These are phyloP conservation scores for Entomobrya proxima DNA, from an alignment of 2,888 invertebrate species.

Conservation along the genomic window DNA sequence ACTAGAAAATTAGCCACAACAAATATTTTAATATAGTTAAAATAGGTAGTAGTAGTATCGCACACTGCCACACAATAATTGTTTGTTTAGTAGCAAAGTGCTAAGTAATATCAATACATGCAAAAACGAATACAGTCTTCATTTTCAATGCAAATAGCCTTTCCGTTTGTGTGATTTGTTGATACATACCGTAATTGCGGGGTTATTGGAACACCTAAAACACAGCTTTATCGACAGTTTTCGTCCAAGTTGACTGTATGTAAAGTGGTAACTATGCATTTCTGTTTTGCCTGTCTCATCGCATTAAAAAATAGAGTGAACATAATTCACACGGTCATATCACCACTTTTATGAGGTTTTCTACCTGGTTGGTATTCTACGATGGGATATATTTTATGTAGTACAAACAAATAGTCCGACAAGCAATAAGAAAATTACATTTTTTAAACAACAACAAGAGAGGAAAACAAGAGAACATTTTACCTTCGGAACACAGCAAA, in stretches of 20 bases:
- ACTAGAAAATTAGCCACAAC: constrained; percentile 9
- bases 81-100: constrained; percentile 36
- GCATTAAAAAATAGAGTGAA: constrained; percentile 47
- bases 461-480: constrained; percentile 20
- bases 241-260: background rate
- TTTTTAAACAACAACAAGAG: background rate
- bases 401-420: background rate
- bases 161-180: no score
- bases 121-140: no score
- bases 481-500: constrained; percentile 27
- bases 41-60: constrained; percentile 1
- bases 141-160: no score
- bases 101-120: constrained; percentile 5
- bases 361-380: background rate
- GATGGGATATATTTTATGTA: no score
- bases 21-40: constrained; percentile 20
- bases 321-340: constrained; percentile 33
- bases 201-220: no score
- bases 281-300: constrained; percentile 17
- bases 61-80: background rate
- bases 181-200: no score
- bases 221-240: no score
- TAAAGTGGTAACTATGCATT: constrained; percentile 1
- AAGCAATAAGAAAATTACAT: background rate
- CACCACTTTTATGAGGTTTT: constrained; percentile 51